Percentiles rank a stretch among this genome's conserved stretches.
Conservation (phyloP, 2,888 invertebrate genomes). For the Cataglyphis albicans region DNA sequence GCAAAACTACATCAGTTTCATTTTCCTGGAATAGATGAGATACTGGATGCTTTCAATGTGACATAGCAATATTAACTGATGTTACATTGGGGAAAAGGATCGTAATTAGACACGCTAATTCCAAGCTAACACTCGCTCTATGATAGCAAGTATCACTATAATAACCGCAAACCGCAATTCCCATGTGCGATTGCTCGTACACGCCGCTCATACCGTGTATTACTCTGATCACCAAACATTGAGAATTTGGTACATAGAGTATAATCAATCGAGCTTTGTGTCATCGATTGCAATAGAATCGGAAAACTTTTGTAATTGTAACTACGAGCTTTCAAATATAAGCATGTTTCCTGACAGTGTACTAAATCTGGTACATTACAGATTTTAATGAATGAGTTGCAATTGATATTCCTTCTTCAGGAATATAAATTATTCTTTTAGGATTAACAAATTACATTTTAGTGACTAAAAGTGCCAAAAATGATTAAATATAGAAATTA, state of each 20-base stretch:
- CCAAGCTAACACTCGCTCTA: constrained; percentile 10
- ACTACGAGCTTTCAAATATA: constrained; percentile 15
- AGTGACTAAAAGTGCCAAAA: background rate
- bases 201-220: background rate
- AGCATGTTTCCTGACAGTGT: background rate
- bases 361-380: constrained; percentile 30
- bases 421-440: constrained; percentile 48
- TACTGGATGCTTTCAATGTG: background rate
- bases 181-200: background rate
- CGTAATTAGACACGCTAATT: constrained; percentile 38
- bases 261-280: constrained; percentile 36
- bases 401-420: constrained; percentile 66
- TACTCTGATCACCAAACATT: constrained; percentile 39
- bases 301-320: constrained; percentile 47
- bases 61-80: constrained; percentile 1
- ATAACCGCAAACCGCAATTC: constrained; percentile 29
- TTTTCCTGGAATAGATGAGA: background rate
- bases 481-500: background rate
- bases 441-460: background rate
- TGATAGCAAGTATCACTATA: constrained; percentile 10
- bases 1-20: background rate
- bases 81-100: constrained; percentile 27
- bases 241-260: constrained; percentile 19
- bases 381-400: constrained; percentile 68
- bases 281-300: constrained; percentile 16